phyloP scores from a whole-genome alignment of 1,140 invertebrate species.

The Drosophila albomicans region DNA sequence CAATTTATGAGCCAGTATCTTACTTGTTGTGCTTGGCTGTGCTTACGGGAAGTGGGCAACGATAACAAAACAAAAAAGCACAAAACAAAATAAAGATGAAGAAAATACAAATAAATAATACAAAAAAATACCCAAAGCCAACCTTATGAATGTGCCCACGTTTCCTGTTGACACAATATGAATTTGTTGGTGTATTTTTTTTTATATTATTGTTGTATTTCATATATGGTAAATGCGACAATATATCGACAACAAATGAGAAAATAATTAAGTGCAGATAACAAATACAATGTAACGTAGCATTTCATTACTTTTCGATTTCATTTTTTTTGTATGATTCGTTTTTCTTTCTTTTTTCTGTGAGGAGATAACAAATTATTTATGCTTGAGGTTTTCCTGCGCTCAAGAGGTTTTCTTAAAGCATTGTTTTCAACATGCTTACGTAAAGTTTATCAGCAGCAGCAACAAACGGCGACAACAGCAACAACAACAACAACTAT shows the following conservation, averaged over 20 bases:
- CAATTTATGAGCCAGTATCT: not conserved
- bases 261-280: slow-evolving; percentile 60
- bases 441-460: slow-evolving; percentile 58
- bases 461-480: slow-evolving; percentile 38
- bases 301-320: not conserved
- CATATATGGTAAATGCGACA: slow-evolving; percentile 13
- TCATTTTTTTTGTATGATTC: not conserved
- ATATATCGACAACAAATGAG: slow-evolving; percentile 45
- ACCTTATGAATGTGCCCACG: slow-evolving; percentile 69
- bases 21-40: not conserved
- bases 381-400: slow-evolving; percentile 48
- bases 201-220: not conserved
- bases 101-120: too few species aligned
- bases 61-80: slow-evolving; percentile 55
- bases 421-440: slow-evolving; percentile 18
- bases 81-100: slow-evolving; percentile 14
- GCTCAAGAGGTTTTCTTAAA: slow-evolving; percentile 42
- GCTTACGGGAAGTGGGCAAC: slow-evolving; percentile 58
- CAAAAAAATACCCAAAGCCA: slow-evolving; percentile 14
- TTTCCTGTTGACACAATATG: slow-evolving; percentile 69
- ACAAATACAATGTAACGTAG: slow-evolving; percentile 16
- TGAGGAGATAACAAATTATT: slow-evolving; percentile 33
- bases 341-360: slow-evolving; percentile 4
- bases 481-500: slow-evolving; percentile 45
- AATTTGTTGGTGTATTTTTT: not conserved